Base-by-base conservation (phyloP, 2,113 vertebrate species). In the Elgaria multicarinata region DNA sequence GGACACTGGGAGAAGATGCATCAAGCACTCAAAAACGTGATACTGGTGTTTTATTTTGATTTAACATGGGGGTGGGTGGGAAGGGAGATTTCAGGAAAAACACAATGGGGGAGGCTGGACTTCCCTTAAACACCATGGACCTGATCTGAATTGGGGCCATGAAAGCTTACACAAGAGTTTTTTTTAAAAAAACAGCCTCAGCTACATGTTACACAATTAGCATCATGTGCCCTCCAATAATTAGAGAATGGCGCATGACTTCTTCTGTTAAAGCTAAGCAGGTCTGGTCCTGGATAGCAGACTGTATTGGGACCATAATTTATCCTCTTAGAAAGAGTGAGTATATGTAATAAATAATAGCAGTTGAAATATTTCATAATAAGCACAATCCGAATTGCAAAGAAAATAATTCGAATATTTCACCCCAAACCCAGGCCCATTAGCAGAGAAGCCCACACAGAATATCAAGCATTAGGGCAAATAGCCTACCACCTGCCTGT, bases 401-500 rank as follows among this genome's bases (percentile, higher is more conserved):
- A 86, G 10, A 9, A 84, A 36, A 3, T 18, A 69, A 24, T 28
- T 69, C 0, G 42, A 91, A 42, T 83, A 87, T 82, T 90, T 76
- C 72, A 72, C 42, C 58, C 85, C 83, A 28, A 18, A n/a, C 71
- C 85, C 85, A 58, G 83, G 80, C 87, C 74, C 80, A 39, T 9
- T 26, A 71, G 39, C 76, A 44, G 91, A 93, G 87, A 85, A 87
- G 0, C 74, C 62, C 46, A 87, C 77, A 87, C 91, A 87, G 87
- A 92, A 58, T 72, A 89, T 81, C 42, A 87, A 93, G 86, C 71
- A 80, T 87, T 26, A 36, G 33, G 22, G n/a, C 53, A 44, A 58
- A 62, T 89, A 92, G 91, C 46, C 75, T 36, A 39, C 84, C 69
- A 86, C 53, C 71, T 93, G 89, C 55, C 85, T 81, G 86, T 66